Conservation (phyloP, 2,888 invertebrate species). For the Troides helena region DNA sequence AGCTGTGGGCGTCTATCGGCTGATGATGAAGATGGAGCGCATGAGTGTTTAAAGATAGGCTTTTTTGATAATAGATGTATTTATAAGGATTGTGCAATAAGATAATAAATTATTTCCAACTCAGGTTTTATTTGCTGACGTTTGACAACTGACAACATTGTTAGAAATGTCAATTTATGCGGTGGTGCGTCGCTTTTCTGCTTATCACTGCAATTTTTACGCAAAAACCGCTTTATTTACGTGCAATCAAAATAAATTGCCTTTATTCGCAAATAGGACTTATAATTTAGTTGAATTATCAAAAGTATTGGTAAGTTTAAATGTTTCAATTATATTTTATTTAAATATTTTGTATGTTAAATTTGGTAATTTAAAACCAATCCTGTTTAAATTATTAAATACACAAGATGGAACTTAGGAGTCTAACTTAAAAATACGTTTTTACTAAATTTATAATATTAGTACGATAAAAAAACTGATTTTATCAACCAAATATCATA, state of each 20-base stretch:
- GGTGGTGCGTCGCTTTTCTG: slow-evolving; percentile 72
- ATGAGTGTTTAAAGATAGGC: neutral
- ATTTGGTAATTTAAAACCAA: neutral
- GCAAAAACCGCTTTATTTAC: slow-evolving; percentile 57
- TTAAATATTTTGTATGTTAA: neutral
- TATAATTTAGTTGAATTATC: slow-evolving; percentile 34
- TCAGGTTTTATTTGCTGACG: neutral
- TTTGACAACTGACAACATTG: slow-evolving; percentile 39
- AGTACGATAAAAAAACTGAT: neutral
- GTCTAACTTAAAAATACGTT: neutral
- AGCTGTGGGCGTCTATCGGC: too few species aligned
- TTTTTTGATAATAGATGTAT: neutral
- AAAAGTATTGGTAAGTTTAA: slow-evolving; percentile 49
- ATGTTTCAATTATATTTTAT: neutral
- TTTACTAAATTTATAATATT: neutral
- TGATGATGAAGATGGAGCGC: too few species aligned
- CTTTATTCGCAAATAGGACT: slow-evolving; percentile 34
- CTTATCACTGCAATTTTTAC: slow-evolving; percentile 70
- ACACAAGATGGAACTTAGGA: neutral
- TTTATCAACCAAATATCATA: neutral
- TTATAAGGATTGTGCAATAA: neutral
- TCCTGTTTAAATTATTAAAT: slow-evolving; percentile 8
- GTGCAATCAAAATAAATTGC: slow-evolving; percentile 42
- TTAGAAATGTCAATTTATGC: slow-evolving; percentile 64
- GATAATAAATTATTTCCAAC: neutral